These are phyloP conservation scores for Aurelia coerulea DNA, from an alignment of 30 jellyfish, hydroid and myxozoan species.

Conservation along the genomic window DNA sequence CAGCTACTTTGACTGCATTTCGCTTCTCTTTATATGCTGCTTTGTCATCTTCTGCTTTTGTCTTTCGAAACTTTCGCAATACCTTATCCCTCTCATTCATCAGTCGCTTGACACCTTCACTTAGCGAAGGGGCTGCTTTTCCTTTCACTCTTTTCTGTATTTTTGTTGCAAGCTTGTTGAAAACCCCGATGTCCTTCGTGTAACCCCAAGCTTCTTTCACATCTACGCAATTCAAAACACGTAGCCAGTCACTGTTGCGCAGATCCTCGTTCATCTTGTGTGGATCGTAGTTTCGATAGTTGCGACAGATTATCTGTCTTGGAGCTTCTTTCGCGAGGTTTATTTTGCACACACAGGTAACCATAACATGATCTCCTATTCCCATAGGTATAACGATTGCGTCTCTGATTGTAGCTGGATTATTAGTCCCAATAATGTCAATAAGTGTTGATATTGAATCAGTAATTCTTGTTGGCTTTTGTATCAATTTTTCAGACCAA, in stretches of 20 bases:
- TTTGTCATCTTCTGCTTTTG: slow-evolving; percentile 3
- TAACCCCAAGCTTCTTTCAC: slow-evolving; percentile 23
- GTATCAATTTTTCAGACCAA: slow-evolving; percentile 67
- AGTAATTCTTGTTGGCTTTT: slow-evolving; percentile 69
- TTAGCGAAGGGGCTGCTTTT: slow-evolving; percentile 71
- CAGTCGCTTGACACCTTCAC: neutral
- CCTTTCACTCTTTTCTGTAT: slow-evolving; percentile 55
- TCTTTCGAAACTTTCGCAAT: too few relatives aligned
- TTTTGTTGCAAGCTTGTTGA: slow-evolving; percentile 63
- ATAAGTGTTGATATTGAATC: slow-evolving; percentile 32
- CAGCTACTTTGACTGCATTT: slow-evolving; percentile 28
- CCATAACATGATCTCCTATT: slow-evolving; percentile 83
- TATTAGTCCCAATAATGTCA: too few relatives aligned
- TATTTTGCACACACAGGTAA: slow-evolving; percentile 71
- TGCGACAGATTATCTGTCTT: slow-evolving; percentile 72
- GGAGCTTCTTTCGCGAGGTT: slow-evolving; percentile 71
- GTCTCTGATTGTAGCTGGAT: slow-evolving; percentile 63
- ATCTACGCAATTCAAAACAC: too few relatives aligned
- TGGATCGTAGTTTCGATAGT: slow-evolving; percentile 36
- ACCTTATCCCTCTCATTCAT: too few relatives aligned
- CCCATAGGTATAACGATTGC: slow-evolving; percentile 72
- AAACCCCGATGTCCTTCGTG: slow-evolving; percentile 54
- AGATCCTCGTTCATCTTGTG: too few relatives aligned
- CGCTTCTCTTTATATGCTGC: slow-evolving; percentile 51
- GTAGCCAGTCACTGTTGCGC: too few relatives aligned